Conservation (phyloP, 92 coral and sea anemone species). For the Ricordea florida region DNA sequence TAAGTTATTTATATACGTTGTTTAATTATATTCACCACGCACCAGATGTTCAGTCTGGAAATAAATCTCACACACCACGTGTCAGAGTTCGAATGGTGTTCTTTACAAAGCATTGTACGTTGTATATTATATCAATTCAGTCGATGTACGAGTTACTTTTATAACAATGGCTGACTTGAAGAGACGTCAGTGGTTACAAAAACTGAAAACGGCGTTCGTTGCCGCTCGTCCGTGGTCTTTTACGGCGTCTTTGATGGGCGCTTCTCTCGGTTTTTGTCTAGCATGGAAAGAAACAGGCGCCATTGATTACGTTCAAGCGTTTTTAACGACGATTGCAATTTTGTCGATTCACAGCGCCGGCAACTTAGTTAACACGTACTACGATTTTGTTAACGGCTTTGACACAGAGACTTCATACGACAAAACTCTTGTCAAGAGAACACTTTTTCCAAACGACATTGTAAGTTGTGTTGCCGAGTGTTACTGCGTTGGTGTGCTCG, state of each 20-base stretch:
- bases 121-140: neutral
- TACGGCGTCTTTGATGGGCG: slow-evolving; percentile 56
- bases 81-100: too few relatives aligned
- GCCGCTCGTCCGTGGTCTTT: slow-evolving; percentile 80
- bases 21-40: too few relatives aligned
- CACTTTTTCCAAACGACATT: slow-evolving; percentile 50
- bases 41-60: too few relatives aligned
- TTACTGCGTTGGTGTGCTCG: slow-evolving; percentile 42
- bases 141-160: neutral
- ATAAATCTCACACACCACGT: too few relatives aligned
- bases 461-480: slow-evolving; percentile 39
- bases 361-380: slow-evolving; percentile 74
- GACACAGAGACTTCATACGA: slow-evolving; percentile 74
- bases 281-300: slow-evolving; percentile 56
- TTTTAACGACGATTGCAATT: slow-evolving; percentile 47
- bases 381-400: slow-evolving; percentile 66
- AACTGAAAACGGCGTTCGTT: slow-evolving; percentile 24
- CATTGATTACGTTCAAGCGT: slow-evolving; percentile 35
- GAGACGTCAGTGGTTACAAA: neutral
- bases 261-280: slow-evolving; percentile 53
- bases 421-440: slow-evolving; percentile 46
- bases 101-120: too few relatives aligned
- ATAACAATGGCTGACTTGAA: neutral
- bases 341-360: slow-evolving; percentile 76
- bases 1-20: too few relatives aligned